Evolutionary conservation across 2,888 invertebrate species (phyloP), one percentile per base, ranked within the genome.

Genomic region (Drosophila limbata): DNA sequence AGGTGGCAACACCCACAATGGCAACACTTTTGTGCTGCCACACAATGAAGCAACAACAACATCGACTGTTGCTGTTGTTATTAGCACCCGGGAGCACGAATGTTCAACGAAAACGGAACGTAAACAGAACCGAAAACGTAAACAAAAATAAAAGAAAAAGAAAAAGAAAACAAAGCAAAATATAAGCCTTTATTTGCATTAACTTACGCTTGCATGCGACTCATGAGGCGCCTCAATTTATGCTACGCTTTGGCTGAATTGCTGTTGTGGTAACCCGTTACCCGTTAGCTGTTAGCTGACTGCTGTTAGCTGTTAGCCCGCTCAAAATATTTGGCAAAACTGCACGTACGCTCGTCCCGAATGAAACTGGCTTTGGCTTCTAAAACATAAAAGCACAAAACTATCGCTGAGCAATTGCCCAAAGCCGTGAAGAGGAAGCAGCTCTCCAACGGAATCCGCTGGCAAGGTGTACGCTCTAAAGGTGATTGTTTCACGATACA

Each of bases 201-300:
- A 70, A 90, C 91, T 90, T 78, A 90, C 91, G 84, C 79, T 82
- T 91, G 89, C 77, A 91, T 85, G 81, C 90, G 90, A 70, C 81
- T 85, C 90, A 90, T 90, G 68, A 42, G 84, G 69, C 82, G 79
- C 81, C 88, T 62, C 10, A 45, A 72, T 63, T 67, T 89, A 88
- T 88, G 90, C 80, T 83, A 68, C 52, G 63, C 10, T 44, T 59
- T 47, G 4, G n/a, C 35, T 25, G 11, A 64, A 31, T 39, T 69
- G 35, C 19, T 35, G 21, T 15, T 35, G 62, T 40, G 25, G 28
- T 40, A 28, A 33, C 13, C 10, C 40, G 57, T 53, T 57, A 15
- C 28, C 15, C 25, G 57, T 15, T 52, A 17, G 28, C 15, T 44
- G 45, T 44, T 42, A 8, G 44, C 35, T 48, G 40, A n/a, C 37